Evolutionary conservation across 2,888 invertebrate genomes (phyloP).

Genomic region (Trissonchulus latispiculum): DNA sequence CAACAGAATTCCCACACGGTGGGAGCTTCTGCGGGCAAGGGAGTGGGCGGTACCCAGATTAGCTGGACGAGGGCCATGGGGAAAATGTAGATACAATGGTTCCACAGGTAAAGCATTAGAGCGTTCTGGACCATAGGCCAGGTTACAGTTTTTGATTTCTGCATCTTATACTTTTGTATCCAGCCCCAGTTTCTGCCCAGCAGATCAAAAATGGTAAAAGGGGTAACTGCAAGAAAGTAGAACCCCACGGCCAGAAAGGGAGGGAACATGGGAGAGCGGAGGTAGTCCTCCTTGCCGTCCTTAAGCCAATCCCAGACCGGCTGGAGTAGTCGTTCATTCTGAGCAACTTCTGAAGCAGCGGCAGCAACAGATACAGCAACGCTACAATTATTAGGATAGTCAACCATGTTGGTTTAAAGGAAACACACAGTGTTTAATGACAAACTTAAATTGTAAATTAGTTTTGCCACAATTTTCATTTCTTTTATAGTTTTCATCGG

Average conservation of each 20-base stretch:
- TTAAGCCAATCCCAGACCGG: conserved; percentile 46
- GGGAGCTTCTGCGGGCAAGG: conserved; percentile 46
- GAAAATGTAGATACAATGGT: conserved; percentile 45
- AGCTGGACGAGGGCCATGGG: conserved; percentile 48
- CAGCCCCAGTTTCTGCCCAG: conserved; percentile 40
- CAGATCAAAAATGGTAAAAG: conserved; percentile 47
- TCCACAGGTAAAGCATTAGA: conserved; percentile 42
- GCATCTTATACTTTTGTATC: conserved; percentile 44
- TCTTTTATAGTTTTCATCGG: too few species aligned
- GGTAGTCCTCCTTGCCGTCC: conserved; percentile 39
- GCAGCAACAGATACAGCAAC: too few species aligned
- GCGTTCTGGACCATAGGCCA: conserved; percentile 37
- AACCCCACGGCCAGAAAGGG: conserved; percentile 46
- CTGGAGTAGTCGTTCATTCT: conserved; percentile 44
- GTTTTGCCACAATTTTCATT: too few species aligned
- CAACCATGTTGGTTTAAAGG: too few species aligned
- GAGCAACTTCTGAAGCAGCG: too few species aligned
- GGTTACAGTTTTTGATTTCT: conserved; percentile 41
- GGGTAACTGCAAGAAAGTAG: conserved; percentile 46
- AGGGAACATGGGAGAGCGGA: conserved; percentile 48
- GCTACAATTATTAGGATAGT: too few species aligned
- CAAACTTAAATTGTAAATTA: too few species aligned
- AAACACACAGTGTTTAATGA: too few species aligned
- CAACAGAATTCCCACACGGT: conserved; percentile 43
- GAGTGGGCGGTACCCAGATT: conserved; percentile 47